Evolutionary conservation across 2,797 vertebrate genomes (phyloP), one percentile per base, ranked within the genome.

Genomic region (Betta splendens): DNA sequence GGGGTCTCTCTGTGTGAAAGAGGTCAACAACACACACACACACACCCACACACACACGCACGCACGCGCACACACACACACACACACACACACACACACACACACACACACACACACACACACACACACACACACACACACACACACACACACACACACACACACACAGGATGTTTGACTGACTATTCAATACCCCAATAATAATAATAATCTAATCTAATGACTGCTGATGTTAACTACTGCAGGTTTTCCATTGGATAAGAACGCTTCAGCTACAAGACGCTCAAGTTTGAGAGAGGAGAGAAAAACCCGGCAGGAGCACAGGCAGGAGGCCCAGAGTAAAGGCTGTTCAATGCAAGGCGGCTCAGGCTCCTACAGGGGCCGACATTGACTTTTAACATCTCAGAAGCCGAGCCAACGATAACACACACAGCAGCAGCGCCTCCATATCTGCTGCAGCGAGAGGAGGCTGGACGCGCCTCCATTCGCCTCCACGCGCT

Each of bases 1-100:
- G 89, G 89, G 93, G 91, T 79, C 78, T 87, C 80, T 75, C 81
- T 84, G 80, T 85, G 73, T 86, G 84, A 86, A 81, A 81, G 84
- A 84, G 85, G 87, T 85, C 86, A 86, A 75, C 23, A n/a, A 57
- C 11, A 55, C 3, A 53, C 12, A 20, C 35, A 43, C 43, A 79
- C 46, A 63, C 60, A 69, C n/a, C n/a, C n/a, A n/a, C n/a, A n/a
- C 52, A 76, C 59, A 74, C 62, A 76, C 31, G 72, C 71, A 72
- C 56, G 56, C 50, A 61, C 56, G 51, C 53, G 55, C 57, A 72
- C 22, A 72, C 50, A 77, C 52, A 62, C 59, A 68, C 54, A 55
- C 39, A 62, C 44, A 64, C 47, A 62, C 63, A 77, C n/a, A 75
- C 18, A 70, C 62, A 60, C 29, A 70, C 44, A 54, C 23, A 64